Conservation (phyloP, 1,140 invertebrate species). For the Whitmania pigra region DNA sequence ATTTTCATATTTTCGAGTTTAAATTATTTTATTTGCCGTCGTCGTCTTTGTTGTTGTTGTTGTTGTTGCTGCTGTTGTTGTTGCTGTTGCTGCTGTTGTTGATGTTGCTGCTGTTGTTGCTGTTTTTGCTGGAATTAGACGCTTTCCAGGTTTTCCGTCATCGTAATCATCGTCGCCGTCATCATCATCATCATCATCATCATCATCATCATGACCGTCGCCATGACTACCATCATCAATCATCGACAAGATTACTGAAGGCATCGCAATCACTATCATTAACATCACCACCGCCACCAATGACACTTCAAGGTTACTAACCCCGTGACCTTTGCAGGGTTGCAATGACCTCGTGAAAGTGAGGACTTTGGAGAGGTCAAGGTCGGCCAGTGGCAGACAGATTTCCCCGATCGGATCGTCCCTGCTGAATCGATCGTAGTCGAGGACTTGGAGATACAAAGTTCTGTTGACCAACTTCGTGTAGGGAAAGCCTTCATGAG, state of each 20-base stretch:
- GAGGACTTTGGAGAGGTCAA: conserved; percentile 57
- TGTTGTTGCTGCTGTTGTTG: no score
- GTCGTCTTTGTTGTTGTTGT: no score
- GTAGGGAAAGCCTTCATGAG: conserved; percentile 66
- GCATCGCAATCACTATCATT: neutral
- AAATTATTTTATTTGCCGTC: no score
- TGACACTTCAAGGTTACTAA: conserved; percentile 26
- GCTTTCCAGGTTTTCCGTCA: neutral
- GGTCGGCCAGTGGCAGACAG: conserved; percentile 66
- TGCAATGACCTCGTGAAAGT: conserved; percentile 36
- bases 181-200: neutral
- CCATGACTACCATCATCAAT: neutral
- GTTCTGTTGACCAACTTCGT: conserved; percentile 81
- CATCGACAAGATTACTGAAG: no score
- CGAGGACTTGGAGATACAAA: conserved; percentile 82
- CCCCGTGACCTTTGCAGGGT: conserved; percentile 40
- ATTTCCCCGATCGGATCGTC: conserved; percentile 91
- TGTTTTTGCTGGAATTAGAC: no score
- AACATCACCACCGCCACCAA: neutral
- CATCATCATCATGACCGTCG: neutral
- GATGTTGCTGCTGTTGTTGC: no score
- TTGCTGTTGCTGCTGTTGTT: no score
- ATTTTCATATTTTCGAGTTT: no score
- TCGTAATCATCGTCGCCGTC: neutral
- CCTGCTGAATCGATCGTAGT: conserved; percentile 84